Evolutionary conservation across 1,140 invertebrate species (phyloP), one percentile per base, ranked within the genome.

Genomic region (Tyrophagus putrescentiae): DNA sequence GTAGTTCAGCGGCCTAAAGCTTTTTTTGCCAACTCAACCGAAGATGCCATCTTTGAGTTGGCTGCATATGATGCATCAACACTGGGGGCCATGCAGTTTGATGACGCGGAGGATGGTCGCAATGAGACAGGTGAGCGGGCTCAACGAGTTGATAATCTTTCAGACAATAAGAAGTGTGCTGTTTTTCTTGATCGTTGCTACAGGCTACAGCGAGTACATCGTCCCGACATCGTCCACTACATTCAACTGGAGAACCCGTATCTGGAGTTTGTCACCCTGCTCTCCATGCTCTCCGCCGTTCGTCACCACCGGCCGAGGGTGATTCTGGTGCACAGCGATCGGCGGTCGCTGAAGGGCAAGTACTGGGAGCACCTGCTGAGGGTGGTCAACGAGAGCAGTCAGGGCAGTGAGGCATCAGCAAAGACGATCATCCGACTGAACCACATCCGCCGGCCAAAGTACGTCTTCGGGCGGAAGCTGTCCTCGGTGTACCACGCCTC

Each of bases 401-500:
- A 61, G 4, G 45, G 48, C 16, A 42, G 18, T 21, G n/a, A n/a
- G n/a, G n/a, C n/a, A n/a, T n/a, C n/a, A n/a, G n/a, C n/a, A n/a
- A 13, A 65, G 2, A 44, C 64, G 34, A 27, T 60, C 6, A 59
- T 64, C 25, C 18, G 27, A 27, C 32, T 68, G 4, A 33, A 33
- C 33, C 57, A 53, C 29, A 60, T 64, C 4, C 39, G 56, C 13
- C 57, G 64, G 52, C 69, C 69, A 7, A 62, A 36, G 16, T 63
- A 68, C 44, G 62, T 70, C 32, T 71, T 66, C 60, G 66, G 60
- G 23, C 62, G 65, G 44, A 60, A 48, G 36, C 32, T 71, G 18
- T 66, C 63, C 57, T 65, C 64, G n/a, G 59, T 73, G 7, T 71
- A 68, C 62, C 73, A 74, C 60, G 64, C 67, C 21, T 66, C 71